These are phyloP conservation scores for Apamea epomidion DNA, from an alignment of 2,888 invertebrate species.

Conservation along the genomic window DNA sequence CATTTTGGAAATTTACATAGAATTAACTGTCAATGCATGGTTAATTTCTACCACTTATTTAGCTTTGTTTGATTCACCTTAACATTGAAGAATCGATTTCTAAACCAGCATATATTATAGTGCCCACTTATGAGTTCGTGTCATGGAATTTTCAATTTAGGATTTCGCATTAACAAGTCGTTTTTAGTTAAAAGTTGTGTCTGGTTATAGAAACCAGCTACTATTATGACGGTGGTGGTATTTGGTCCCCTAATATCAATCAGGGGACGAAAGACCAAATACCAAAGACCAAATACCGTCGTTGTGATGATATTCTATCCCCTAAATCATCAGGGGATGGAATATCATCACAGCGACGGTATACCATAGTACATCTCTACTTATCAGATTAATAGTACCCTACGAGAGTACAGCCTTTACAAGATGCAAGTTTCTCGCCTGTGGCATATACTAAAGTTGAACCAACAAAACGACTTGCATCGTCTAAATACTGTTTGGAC, in stretches of 20 bases:
- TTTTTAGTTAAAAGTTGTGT: background rate
- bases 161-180: background rate
- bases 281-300: too few species aligned
- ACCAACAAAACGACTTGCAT: background rate
- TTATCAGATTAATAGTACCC: background rate
- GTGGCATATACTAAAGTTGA: background rate
- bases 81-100: background rate
- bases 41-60: background rate
- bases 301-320: too few species aligned
- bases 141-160: background rate
- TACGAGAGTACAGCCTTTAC: background rate
- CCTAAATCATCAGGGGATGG: background rate
- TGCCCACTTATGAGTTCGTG: background rate
- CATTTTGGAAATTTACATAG: background rate
- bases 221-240: background rate
- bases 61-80: background rate
- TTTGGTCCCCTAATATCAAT: background rate
- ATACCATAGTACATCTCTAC: background rate
- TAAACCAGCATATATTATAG: background rate
- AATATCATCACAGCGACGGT: background rate
- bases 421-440: background rate
- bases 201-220: background rate
- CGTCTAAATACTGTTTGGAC: background rate
- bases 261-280: too few species aligned
- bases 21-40: background rate